A percentile compares a stretch with the other conserved stretches of the same genome.
phyloP scores from a whole-genome alignment of 2,113 vertebrate species.

The Microcebus jonahi region DNA sequence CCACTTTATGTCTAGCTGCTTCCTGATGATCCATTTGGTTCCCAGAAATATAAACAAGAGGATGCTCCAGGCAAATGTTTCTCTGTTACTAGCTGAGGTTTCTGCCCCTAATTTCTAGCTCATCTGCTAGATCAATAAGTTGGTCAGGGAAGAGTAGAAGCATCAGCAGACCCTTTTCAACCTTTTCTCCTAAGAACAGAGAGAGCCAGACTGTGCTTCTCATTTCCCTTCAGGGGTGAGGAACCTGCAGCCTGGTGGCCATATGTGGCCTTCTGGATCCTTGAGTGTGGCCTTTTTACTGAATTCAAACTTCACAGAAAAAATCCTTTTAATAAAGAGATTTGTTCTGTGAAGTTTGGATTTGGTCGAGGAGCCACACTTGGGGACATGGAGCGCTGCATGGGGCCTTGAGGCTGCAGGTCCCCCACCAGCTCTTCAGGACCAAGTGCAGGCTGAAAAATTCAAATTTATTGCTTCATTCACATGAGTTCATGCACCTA shows the following conservation, averaged over 20 bases:
- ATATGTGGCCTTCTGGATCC: too few species aligned
- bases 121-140: neutral
- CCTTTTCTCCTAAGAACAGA: neutral
- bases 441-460: neutral
- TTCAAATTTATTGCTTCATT: conserved; percentile 2
- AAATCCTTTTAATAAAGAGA: too few species aligned
- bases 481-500: neutral
- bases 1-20: neutral
- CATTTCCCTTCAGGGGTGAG: neutral
- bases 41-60: neutral
- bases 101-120: neutral
- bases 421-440: neutral
- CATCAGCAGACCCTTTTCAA: neutral
- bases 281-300: too few species aligned
- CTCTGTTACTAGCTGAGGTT: neutral
- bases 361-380: too few species aligned
- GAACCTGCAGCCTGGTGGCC: too few species aligned
- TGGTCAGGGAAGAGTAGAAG: neutral
- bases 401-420: too few species aligned
- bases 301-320: too few species aligned
- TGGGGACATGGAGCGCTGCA: too few species aligned
- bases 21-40: neutral
- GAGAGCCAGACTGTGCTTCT: neutral
- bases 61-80: neutral
- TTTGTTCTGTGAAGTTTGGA: too few species aligned